phyloP scores from a whole-genome alignment of 2,888 invertebrate genomes.

The Cephus pulcher region DNA sequence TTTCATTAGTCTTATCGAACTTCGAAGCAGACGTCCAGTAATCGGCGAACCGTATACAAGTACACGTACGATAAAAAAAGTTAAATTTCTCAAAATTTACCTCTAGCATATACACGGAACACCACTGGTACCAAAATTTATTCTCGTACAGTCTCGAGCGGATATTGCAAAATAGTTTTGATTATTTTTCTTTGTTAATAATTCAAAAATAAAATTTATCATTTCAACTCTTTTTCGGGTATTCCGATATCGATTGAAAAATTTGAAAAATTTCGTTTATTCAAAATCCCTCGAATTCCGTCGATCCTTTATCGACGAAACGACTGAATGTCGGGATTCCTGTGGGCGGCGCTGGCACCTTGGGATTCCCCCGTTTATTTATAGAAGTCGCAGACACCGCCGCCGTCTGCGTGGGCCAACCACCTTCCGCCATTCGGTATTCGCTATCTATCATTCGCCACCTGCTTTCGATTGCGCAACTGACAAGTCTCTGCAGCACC shows the following conservation, averaged over 20 bases:
- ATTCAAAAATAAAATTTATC: too few relatives aligned
- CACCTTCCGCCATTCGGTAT: slow-evolving; percentile 35
- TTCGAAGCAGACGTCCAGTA: background rate
- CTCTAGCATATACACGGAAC: too few relatives aligned
- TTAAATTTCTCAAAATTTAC: background rate
- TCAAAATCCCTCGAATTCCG: background rate
- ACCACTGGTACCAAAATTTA: too few relatives aligned
- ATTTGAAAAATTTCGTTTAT: background rate
- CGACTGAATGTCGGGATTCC: slow-evolving; percentile 22
- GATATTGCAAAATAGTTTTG: too few relatives aligned
- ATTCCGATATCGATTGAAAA: too few relatives aligned
- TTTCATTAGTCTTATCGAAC: background rate
- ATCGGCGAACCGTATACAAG: too few relatives aligned
- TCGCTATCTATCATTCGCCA: background rate
- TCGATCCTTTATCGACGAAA: background rate
- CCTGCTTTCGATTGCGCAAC: slow-evolving; percentile 16
- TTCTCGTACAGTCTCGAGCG: too few relatives aligned
- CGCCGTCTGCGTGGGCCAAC: slow-evolving; percentile 35
- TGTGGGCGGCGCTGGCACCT: slow-evolving; percentile 17
- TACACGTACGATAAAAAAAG: background rate
- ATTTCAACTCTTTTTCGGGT: too few relatives aligned
- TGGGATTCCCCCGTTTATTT: slow-evolving; percentile 57
- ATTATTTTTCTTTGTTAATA: too few relatives aligned
- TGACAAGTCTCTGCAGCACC: background rate
- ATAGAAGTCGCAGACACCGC: slow-evolving; percentile 44